Evolutionary conservation across 2,797 vertebrate genomes (phyloP).

Genomic region (Molothrus aeneus): DNA sequence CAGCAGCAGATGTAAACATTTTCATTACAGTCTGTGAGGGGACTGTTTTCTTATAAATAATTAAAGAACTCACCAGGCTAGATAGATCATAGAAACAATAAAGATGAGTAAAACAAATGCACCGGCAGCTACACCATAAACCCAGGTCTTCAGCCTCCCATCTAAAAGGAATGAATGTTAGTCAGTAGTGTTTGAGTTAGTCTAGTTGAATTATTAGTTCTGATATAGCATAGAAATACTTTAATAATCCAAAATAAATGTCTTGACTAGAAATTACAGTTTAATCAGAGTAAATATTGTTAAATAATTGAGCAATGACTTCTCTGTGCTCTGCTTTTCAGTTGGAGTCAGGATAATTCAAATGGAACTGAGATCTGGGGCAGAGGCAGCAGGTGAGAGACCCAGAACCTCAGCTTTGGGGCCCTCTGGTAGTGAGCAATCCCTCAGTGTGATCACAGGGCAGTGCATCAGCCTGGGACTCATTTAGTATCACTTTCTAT

Average conservation of each 20-base stretch:
- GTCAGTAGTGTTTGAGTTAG: constrained; percentile 72
- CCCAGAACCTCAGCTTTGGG: not conserved
- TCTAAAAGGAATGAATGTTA: constrained; percentile 88
- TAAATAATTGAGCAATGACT: not conserved
- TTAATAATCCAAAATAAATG: constrained; percentile 21
- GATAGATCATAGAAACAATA: constrained; percentile 98
- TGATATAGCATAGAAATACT: not conserved
- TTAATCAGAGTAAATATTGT: not conserved
- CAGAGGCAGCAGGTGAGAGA: not conserved
- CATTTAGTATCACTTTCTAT: not conserved
- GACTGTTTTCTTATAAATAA: constrained; percentile 50
- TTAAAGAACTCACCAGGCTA: constrained; percentile 94
- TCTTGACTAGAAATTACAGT: not conserved
- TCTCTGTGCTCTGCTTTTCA: not conserved
- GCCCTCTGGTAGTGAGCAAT: accelerated
- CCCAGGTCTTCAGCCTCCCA: constrained; percentile 98
- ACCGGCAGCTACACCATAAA: constrained; percentile 96
- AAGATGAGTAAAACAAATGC: constrained; percentile 97
- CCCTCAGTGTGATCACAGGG: not conserved
- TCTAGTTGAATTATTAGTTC: constrained; percentile 44
- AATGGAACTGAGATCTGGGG: not conserved
- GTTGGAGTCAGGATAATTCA: not conserved
- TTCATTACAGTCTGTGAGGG: not conserved
- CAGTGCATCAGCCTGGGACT: not conserved
- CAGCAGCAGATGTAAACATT: not conserved